These are phyloP conservation scores for Hydropotes inermis DNA, from an alignment of 2,113 vertebrate species.

Conservation along the genomic window DNA sequence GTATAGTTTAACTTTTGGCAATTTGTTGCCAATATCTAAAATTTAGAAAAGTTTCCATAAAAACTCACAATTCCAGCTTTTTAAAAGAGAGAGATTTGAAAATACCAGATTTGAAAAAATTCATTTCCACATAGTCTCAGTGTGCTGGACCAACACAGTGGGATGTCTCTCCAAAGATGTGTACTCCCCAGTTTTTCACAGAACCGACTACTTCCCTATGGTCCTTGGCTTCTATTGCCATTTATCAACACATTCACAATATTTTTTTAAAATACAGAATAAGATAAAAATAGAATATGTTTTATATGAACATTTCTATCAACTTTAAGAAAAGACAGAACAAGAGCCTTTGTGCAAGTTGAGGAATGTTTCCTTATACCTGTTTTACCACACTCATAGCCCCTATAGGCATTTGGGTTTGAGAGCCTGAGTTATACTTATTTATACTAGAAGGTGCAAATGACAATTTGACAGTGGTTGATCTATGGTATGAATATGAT, in stretches of 20 bases:
- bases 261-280: neutral
- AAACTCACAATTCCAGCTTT: neutral
- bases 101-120: neutral
- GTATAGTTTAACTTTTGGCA: neutral
- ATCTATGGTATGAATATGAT: neutral
- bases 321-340: neutral
- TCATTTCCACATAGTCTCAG: neutral
- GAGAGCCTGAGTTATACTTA: neutral
- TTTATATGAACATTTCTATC: neutral
- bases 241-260: neutral
- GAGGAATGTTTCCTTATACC: neutral
- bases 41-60: neutral
- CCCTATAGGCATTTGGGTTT: neutral
- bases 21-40: neutral
- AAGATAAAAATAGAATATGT: neutral
- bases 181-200: neutral
- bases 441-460: neutral
- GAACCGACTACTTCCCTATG: neutral
- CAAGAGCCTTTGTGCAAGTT: neutral
- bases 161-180: neutral
- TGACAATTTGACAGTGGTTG: neutral
- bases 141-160: neutral
- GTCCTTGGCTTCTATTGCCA: neutral
- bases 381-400: neutral
- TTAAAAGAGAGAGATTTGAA: neutral